Base-by-base conservation (phyloP, 2,888 invertebrate genomes). In the Drosophila subsilvestris region DNA sequence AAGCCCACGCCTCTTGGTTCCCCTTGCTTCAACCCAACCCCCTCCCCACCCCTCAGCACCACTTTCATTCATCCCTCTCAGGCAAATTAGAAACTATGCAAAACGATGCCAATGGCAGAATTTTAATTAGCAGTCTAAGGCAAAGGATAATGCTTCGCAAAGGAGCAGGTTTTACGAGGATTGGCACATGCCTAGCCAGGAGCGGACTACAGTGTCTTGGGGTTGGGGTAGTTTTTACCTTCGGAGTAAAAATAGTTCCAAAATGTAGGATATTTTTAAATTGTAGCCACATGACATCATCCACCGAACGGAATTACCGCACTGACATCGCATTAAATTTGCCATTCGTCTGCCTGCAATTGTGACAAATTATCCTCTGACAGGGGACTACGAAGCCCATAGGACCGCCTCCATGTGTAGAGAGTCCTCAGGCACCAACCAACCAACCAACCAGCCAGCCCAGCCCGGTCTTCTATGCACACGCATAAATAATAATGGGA, bases 21-120 rank as follows among this genome's bases (percentile, higher is more conserved):
- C 37, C 50, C 10, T 8, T 17, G 14, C 18, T 14, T 12, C 25
- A 9, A 9, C 37, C 17, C 32, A 22, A 17, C 8, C n/a, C 53
- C 42, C 18, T 14, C 20, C 0, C 25, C 25, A 25, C 4, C 42
- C 5, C 22, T 14, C 20, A 6, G 5, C 25, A 25, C 4, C 42
- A 3, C 22, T 3, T 1, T 32, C 49, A 18, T 12, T 54, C 14
- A 1, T 27, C 50, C 73, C 56, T 71, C 70, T 70, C 77, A 72
- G 67, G 76, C 79, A 82, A 83, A 87, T 85, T 83, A 82, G 68
- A 59, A 81, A 77, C 88, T 82, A 82, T 85, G 86, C 83, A 84
- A 88, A 88, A 79, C 81, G 79, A 67, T 74, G 84, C 84, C 84
- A 88, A 86, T 86, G 75, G 75, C 74, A 80, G 81, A 83, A 85